Conservation (phyloP, 2,888 invertebrate species). For the Tenthredo distinguenda region DNA sequence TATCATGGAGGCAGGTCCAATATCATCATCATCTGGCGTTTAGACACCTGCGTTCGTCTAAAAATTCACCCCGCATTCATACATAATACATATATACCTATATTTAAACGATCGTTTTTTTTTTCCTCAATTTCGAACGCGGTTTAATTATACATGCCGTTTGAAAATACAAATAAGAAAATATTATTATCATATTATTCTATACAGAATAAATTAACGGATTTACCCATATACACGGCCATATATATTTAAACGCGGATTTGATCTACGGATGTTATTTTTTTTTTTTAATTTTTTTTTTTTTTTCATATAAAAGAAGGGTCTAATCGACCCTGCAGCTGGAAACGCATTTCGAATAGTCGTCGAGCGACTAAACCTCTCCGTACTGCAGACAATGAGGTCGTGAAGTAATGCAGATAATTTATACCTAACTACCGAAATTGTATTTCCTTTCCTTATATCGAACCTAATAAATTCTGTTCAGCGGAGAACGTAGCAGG, state of each 20-base stretch:
- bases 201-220: too few species aligned
- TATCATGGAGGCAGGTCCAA: neutral
- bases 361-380: neutral
- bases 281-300: neutral
- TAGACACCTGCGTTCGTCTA: neutral
- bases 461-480: neutral
- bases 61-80: neutral
- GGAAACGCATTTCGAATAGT: neutral
- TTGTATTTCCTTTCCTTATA: neutral
- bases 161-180: slow-evolving; percentile 5
- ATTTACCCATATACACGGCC: too few species aligned
- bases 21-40: neutral
- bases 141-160: neutral
- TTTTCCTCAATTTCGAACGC: neutral
- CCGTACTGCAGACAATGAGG: too few species aligned
- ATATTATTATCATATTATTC: slow-evolving; percentile 1
- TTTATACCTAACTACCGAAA: neutral
- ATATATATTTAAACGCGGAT: neutral
- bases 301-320: neutral
- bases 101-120: neutral
- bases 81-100: neutral
- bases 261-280: neutral
- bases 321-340: neutral
- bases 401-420: neutral
- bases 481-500: neutral